Percentiles rank a stretch among this genome's conserved stretches.
phyloP scores from a whole-genome alignment of 2,888 invertebrate genomes.

The Harpalus rubripes region DNA sequence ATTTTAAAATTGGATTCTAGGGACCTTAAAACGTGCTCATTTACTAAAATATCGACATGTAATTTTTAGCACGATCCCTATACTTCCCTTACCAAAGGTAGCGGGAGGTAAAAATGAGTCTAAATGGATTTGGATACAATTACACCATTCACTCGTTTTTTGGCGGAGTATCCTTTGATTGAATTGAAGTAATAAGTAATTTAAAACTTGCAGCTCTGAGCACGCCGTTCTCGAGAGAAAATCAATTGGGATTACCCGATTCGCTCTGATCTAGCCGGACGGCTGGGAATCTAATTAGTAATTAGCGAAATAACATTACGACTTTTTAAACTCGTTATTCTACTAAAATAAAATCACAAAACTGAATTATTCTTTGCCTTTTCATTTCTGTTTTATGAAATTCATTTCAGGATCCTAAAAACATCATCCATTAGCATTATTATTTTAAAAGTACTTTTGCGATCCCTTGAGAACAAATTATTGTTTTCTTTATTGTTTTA shows the following conservation, averaged over 20 bases:
- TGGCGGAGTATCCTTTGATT: not conserved
- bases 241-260: not conserved
- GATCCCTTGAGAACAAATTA: too few relatives aligned
- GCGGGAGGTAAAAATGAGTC: not conserved
- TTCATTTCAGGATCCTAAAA: not conserved
- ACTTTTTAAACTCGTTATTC: not conserved
- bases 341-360: not conserved
- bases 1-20: too few relatives aligned
- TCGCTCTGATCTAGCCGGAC: not conserved
- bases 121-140: not conserved
- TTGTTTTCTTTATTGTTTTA: too few relatives aligned
- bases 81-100: too few relatives aligned
- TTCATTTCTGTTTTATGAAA: not conserved
- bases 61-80: too few relatives aligned
- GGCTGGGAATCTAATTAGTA: not conserved
- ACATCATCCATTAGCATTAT: not conserved
- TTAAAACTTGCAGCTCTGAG: not conserved
- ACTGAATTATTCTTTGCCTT: not conserved
- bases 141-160: not conserved
- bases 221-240: not conserved
- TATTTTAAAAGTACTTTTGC: not conserved
- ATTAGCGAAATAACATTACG: not conserved
- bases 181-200: constrained; percentile 4
- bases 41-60: too few relatives aligned
- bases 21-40: too few relatives aligned